Evolutionary conservation across 2,888 invertebrate species (phyloP), one percentile per base, ranked within the genome.

Genomic region (Pyrocoelia pectoralis): DNA sequence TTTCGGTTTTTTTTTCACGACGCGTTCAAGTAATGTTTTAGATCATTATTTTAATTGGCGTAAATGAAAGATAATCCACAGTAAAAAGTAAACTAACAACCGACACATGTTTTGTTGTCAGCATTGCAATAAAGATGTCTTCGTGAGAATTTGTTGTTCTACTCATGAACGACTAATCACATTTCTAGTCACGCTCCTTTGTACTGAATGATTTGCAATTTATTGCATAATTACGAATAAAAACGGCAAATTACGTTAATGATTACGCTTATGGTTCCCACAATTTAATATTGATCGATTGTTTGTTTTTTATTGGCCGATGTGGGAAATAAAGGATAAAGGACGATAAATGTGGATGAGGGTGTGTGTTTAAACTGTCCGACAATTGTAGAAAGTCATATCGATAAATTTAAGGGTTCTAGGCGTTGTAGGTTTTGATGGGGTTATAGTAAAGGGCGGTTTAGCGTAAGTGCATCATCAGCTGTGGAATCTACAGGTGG

Each of bases 401-500:
- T 58, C 58, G 40, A 58, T 58, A 58, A 58, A 58, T 24, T 58
- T 58, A 60, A 64, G 48, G 59, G 54, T 63, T 52, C 56, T 59
- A 59, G 59, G 50, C 52, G 46, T 40, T 53, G 62, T 41, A 43
- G 50, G 50, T 57, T 61, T 33, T 46, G 52, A 65, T 61, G 56
- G 50, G 56, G 56, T 52, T 33, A 61, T 64, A 64, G 56, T 64
- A 48, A 64, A 17, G 58, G 59, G 52, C 15, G 61, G 65, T 59
- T 65, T 65, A 65, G 56, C 65, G 65, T 65, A 65, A 65, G 66
- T 66, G 62, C 62, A 61, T 58, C 60, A 61, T 65, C 66, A 66
- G 66, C 66, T 66, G 66, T 62, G 63, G 24, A 59, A 62, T 57
- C 66, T 60, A 75, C 75, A 75, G 75, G 75, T 75, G 75, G 75